Evolutionary conservation across 2,113 vertebrate species (phyloP), one percentile per base, ranked within the genome.

Genomic region (Gorsachius goisagi): DNA sequence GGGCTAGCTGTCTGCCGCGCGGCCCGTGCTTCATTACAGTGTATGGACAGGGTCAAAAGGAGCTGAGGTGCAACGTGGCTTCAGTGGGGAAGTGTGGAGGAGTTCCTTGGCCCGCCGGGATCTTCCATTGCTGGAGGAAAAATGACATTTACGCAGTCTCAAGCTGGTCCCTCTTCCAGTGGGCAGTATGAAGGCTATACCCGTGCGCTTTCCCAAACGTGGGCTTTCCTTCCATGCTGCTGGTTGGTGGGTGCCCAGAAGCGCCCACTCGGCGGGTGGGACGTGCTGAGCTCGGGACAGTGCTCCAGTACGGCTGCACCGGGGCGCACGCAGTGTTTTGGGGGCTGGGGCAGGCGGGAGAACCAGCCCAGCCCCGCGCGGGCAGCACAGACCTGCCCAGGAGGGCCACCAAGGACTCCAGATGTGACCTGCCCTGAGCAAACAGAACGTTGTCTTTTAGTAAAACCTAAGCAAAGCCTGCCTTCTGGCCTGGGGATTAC

Each of bases 131-230:
- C 33, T 49, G 53, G 74, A 58, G 41, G 24, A 68, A 80, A 60
- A 64, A 22, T 1, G 10, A 2, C 52, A 23, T 58, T 87, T 64
- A 6, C 30, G 7, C 1, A 0, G 12, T 12, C 55, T 71, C 5
- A 33, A 60, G 14, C 73, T 69, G 87, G 27, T 45, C 22, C 7
- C 4, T 35, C 19, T 91, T 64, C 45, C 77, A 30, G 24, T 68
- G 58, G 77, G 66, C n/a, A n/a, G 49, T 0, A 3, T 7, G 27
- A n/a, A 69, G 82, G 8, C 33, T 28, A 0, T n/a, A 33, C 33
- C 56, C 66, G 24, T 0, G 6, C 73, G 85, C 58, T 47, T 68
- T 66, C 35, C 32, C 75, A 32, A 45, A 37, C 0, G 3, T 39
- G 3, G n/a, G 71, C 76, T 80, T 85, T 23, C 72, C 72, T 84